Evolutionary conservation across 2,113 vertebrate species (phyloP).

Genomic region (Struthio camelus): DNA sequence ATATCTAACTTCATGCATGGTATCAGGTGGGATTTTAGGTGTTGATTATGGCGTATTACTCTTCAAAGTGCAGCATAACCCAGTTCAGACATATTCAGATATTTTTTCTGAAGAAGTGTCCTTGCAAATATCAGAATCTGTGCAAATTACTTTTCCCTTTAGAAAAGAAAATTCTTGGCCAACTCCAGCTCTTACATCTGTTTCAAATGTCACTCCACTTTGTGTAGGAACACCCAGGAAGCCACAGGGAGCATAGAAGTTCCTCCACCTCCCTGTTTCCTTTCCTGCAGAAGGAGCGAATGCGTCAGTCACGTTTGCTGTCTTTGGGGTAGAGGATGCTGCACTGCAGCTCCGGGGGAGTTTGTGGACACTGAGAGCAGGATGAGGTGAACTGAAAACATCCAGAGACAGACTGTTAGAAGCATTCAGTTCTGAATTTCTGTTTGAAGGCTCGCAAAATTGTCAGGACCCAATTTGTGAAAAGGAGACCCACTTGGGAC

Average conservation of each 20-base stretch:
- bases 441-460: not conserved
- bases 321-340: not conserved
- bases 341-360: too few relatives aligned
- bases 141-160: not conserved
- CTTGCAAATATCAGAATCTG: not conserved
- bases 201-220: not conserved
- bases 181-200: accelerated
- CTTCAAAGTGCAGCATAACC: not conserved
- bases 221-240: not conserved
- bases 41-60: not conserved
- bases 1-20: not conserved
- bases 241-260: accelerated
- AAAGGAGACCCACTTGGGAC: not conserved
- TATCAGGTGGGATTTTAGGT: not conserved
- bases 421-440: not conserved
- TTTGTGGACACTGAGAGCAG: accelerated
- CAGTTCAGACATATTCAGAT: not conserved
- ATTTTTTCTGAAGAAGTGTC: too few relatives aligned
- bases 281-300: accelerated
- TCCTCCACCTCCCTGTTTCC: not conserved
- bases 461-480: too few relatives aligned
- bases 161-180: not conserved
- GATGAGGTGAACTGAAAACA: accelerated
- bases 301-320: too few relatives aligned
- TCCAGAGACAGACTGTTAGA: too few relatives aligned